These are phyloP conservation scores for Pagrus major DNA, from an alignment of 2,113 vertebrate genomes.

Conservation along the genomic window DNA sequence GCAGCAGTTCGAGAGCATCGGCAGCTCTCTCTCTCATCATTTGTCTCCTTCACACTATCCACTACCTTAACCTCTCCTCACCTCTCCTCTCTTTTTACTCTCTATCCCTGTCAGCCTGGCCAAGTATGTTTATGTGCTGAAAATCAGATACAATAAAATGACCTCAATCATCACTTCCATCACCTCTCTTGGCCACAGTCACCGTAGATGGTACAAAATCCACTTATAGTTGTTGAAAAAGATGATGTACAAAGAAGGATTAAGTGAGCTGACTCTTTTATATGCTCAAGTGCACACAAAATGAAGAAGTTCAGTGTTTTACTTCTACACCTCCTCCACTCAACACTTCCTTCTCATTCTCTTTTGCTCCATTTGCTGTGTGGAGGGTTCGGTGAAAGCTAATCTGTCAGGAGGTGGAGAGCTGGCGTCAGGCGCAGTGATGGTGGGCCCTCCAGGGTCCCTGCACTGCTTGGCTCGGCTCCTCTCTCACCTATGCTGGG, in stretches of 20 bases:
- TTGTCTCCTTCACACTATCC: conserved; percentile 52
- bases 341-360: conserved; percentile 41
- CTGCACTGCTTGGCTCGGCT: conserved; percentile 64
- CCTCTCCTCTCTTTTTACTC: conserved; percentile 11
- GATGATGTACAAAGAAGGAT: conserved; percentile 23
- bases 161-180: conserved; percentile 11
- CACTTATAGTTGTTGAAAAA: conserved; percentile 17
- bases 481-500: conserved; percentile 72
- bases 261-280: conserved; percentile 35
- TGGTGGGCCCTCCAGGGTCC: conserved; percentile 76
- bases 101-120: conserved; percentile 25
- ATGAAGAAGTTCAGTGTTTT: conserved; percentile 50
- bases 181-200: conserved; percentile 3
- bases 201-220: conserved; percentile 5
- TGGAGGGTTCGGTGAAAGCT: conserved; percentile 67
- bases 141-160: conserved; percentile 33
- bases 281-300: conserved; percentile 43
- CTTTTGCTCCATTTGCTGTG: conserved; percentile 64
- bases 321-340: conserved; percentile 34
- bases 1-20: conserved; percentile 59
- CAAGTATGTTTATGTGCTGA: conserved; percentile 17
- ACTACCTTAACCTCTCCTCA: conserved; percentile 48
- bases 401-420: conserved; percentile 78
- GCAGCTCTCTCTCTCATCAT: conserved; percentile 65
- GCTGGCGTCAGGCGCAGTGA: conserved; percentile 63